Percentiles rank a stretch among this genome's conserved stretches.
Conservation (phyloP, 2,888 invertebrate species). For the Drosophila atripex region DNA sequence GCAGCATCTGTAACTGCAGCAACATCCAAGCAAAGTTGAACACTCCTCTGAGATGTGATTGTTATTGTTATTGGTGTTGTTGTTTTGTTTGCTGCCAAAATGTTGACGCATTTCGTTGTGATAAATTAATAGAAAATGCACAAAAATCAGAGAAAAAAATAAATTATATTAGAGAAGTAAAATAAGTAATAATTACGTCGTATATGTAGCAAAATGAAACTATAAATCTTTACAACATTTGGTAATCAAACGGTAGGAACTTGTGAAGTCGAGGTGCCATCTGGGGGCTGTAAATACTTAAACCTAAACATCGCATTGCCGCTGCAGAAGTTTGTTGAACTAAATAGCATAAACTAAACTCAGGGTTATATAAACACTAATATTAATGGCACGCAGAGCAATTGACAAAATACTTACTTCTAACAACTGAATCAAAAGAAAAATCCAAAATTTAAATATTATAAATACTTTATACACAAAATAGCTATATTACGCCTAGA, state of each 20-base stretch:
- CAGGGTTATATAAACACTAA: conserved; percentile 59
- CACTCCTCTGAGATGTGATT: conserved; percentile 27
- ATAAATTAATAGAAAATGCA: conserved; percentile 67
- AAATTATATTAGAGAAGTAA: conserved; percentile 32
- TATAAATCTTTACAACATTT: conserved; percentile 42
- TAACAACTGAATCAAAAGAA: conserved; percentile 60
- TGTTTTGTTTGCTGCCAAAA: conserved; percentile 58
- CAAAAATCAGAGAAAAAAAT: conserved; percentile 34
- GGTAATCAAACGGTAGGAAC: conserved; percentile 63
- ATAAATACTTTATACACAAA: conserved; percentile 9
- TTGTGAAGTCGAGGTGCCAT: conserved; percentile 52
- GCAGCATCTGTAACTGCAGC: conserved; percentile 28
- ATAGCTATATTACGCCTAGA: conserved; percentile 23
- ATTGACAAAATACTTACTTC: conserved; percentile 46
- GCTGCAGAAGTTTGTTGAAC: conserved; percentile 53
- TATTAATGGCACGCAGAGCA: conserved; percentile 42
- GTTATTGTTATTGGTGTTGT: conserved; percentile 25
- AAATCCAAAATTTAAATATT: conserved; percentile 27
- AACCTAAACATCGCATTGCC: conserved; percentile 37
- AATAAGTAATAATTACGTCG: conserved; percentile 45
- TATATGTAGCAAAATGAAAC: conserved; percentile 43
- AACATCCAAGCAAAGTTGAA: conserved; percentile 66
- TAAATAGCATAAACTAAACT: conserved; percentile 63
- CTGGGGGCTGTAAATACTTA: conserved; percentile 53
- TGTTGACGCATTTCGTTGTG: conserved; percentile 82